Conservation (phyloP, 2,113 vertebrate species). For the Ibidorhyncha struthersii region DNA sequence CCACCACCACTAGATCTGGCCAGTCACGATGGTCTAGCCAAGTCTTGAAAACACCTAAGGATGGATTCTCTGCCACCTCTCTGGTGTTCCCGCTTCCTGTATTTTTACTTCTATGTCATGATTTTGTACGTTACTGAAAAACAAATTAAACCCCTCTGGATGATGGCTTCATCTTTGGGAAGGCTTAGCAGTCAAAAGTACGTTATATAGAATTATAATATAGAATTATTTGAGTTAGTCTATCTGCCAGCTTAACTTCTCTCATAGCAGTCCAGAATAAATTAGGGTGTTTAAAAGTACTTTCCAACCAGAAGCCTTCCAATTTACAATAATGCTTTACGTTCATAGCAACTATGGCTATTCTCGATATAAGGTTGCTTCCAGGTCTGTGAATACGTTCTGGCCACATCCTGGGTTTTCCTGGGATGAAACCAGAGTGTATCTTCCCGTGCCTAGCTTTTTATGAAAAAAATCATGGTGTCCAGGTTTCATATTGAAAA, state of each 20-base stretch:
- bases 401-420: background rate
- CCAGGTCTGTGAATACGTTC: background rate
- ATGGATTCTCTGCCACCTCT: background rate
- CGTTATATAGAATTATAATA: background rate
- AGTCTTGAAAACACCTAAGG: background rate
- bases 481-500: background rate
- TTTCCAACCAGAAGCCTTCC: background rate
- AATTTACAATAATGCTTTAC: background rate
- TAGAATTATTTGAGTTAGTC: background rate
- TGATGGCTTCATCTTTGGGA: background rate
- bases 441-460: background rate
- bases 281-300: background rate
- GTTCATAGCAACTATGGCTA: background rate
- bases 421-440: background rate
- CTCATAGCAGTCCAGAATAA: background rate
- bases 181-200: background rate
- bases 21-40: background rate
- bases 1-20: background rate
- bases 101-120: background rate
- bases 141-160: background rate
- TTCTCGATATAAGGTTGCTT: background rate
- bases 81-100: background rate
- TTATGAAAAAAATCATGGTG: background rate
- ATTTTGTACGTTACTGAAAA: background rate
- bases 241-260: background rate